phyloP scores from a whole-genome alignment of 2,113 vertebrate species.

The Apteryx mantelli region DNA sequence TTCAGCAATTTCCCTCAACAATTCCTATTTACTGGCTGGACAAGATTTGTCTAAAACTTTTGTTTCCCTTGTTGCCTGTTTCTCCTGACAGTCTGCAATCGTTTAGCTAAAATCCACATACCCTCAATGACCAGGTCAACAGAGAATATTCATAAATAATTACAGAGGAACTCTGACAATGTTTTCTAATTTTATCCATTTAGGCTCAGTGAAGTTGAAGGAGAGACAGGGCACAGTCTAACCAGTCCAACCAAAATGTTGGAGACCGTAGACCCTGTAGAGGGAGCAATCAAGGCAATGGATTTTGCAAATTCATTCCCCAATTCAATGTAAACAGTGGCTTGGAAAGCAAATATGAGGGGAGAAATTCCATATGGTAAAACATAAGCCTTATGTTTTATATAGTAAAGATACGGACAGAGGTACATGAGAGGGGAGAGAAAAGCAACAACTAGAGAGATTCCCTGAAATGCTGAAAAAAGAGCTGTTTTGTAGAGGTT shows the following conservation, averaged over 20 bases:
- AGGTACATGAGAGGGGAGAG: background rate
- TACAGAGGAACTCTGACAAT: background rate
- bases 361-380: background rate
- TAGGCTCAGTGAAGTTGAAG: background rate
- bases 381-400: background rate
- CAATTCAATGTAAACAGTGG: background rate
- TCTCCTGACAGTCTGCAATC: background rate
- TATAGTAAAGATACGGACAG: background rate
- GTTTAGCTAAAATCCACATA: background rate
- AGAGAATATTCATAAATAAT: background rate
- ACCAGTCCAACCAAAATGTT: background rate
- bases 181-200: background rate
- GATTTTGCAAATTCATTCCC: background rate
- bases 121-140: background rate
- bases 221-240: background rate
- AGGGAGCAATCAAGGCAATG: background rate
- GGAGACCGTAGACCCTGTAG: accelerated
- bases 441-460: background rate
- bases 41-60: background rate
- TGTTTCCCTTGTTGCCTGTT: background rate
- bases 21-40: background rate
- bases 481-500: background rate
- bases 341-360: background rate
- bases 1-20: background rate
- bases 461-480: background rate